Percentiles rank a stretch among this genome's conserved stretches.
Conservation (phyloP, 1,140 invertebrate species). For the Lordiphosa mommai region DNA sequence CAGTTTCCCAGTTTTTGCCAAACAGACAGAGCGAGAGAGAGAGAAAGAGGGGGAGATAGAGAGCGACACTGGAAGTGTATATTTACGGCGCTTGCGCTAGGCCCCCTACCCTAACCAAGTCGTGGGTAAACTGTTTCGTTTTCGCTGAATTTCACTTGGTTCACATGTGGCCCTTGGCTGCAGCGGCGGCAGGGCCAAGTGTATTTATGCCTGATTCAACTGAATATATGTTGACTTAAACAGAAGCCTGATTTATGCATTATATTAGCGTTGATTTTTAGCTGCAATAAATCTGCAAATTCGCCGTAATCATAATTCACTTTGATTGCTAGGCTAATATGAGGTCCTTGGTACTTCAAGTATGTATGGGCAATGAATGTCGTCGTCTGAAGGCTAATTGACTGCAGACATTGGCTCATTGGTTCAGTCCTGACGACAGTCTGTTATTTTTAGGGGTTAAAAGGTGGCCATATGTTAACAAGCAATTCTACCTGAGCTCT, state of each 20-base stretch:
- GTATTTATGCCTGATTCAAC: constrained; percentile 46
- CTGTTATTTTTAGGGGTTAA: constrained; percentile 2
- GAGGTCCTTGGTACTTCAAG: constrained; percentile 3
- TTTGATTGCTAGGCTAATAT: constrained; percentile 23
- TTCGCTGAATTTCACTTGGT: constrained; percentile 69
- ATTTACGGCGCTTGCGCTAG: constrained; percentile 37
- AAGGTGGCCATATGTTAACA: constrained; percentile 7
- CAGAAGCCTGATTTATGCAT: constrained; percentile 67
- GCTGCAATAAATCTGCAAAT: constrained; percentile 68
- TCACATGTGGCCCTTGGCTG: constrained; percentile 20
- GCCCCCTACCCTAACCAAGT: constrained; percentile 3
- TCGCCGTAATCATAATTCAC: constrained; percentile 41
- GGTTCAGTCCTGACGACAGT: background rate
- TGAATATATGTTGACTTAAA: constrained; percentile 65
- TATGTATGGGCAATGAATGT: background rate
- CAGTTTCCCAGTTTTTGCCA: constrained; percentile 26
- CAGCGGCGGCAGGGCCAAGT: constrained; percentile 7
- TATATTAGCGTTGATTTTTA: constrained; percentile 70
- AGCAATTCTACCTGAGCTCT: constrained; percentile 2
- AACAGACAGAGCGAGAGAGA: background rate
- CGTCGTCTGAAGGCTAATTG: constrained; percentile 4
- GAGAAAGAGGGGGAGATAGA: background rate
- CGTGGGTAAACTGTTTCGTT: constrained; percentile 56
- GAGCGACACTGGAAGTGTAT: constrained; percentile 31
- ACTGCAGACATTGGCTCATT: constrained; percentile 3